A percentile compares a stretch with the other conserved stretches of the same genome.
These are phyloP conservation scores for Neofelis nebulosa DNA, from an alignment of 2,113 vertebrate species.

Conservation along the genomic window DNA sequence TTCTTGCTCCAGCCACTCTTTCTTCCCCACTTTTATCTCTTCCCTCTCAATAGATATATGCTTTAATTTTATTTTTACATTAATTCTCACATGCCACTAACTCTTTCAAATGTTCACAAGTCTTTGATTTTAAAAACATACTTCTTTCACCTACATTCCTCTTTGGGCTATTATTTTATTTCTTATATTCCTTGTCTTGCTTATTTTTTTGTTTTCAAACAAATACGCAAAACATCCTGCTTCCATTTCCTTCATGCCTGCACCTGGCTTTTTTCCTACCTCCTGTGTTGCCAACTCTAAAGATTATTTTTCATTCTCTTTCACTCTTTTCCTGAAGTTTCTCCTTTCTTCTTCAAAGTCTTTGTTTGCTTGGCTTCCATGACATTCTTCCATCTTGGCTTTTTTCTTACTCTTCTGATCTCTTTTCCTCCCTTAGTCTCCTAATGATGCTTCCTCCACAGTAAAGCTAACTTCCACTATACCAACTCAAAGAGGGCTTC, in stretches of 20 bases:
- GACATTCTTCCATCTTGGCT: background rate
- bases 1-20: background rate
- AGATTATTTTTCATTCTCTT: background rate
- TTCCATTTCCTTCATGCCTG: background rate
- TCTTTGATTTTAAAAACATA: background rate
- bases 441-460: background rate
- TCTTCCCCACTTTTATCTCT: background rate
- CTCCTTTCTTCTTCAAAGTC: background rate
- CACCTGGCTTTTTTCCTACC: background rate
- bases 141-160: background rate
- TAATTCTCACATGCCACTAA: constrained; percentile 13
- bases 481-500: background rate
- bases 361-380: background rate
- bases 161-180: background rate
- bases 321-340: background rate
- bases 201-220: background rate
- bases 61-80: background rate
- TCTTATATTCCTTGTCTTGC: background rate
- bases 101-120: background rate
- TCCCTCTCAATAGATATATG: background rate
- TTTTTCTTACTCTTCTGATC: background rate
- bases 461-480: background rate
- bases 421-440: background rate
- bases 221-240: background rate
- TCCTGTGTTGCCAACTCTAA: background rate